Percentiles rank a stretch among this genome's conserved stretches.
These are phyloP conservation scores for Pitta sordida DNA, from an alignment of 2,113 vertebrate genomes.

Conservation along the genomic window DNA sequence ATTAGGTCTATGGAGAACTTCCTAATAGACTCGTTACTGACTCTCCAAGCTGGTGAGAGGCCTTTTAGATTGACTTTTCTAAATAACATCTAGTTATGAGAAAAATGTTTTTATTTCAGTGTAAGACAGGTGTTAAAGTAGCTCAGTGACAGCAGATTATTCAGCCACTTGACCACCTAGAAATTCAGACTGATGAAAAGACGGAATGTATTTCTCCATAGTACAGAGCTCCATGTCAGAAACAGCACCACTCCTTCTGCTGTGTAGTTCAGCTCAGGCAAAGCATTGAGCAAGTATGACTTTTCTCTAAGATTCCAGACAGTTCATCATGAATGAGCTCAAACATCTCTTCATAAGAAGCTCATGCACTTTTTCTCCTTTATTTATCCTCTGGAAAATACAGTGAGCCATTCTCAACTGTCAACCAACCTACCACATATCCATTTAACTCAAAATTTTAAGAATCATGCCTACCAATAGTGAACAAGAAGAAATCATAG, in stretches of 20 bases:
- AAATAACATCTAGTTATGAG: background rate
- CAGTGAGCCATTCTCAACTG: background rate
- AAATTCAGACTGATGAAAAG: background rate
- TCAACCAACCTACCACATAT: background rate
- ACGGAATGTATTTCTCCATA: background rate
- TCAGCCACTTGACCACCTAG: background rate
- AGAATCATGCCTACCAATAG: background rate
- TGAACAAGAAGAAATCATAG: background rate
- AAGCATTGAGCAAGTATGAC: background rate
- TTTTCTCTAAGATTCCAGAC: background rate
- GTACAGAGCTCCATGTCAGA: background rate
- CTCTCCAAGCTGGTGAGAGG: background rate
- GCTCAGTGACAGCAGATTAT: background rate
- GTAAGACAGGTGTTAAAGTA: background rate
- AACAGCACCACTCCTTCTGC: background rate
- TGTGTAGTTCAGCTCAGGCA: background rate
- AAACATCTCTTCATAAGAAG: background rate
- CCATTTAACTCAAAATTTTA: background rate
- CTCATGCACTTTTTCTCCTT: background rate
- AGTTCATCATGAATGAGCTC: background rate
- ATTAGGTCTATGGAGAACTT: background rate
- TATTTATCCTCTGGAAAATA: background rate
- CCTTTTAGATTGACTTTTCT: background rate
- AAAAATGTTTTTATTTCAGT: background rate
- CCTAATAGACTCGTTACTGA: background rate